Evolutionary conservation across 2,888 invertebrate species (phyloP).

Genomic region (Ormyrus labotus): DNA sequence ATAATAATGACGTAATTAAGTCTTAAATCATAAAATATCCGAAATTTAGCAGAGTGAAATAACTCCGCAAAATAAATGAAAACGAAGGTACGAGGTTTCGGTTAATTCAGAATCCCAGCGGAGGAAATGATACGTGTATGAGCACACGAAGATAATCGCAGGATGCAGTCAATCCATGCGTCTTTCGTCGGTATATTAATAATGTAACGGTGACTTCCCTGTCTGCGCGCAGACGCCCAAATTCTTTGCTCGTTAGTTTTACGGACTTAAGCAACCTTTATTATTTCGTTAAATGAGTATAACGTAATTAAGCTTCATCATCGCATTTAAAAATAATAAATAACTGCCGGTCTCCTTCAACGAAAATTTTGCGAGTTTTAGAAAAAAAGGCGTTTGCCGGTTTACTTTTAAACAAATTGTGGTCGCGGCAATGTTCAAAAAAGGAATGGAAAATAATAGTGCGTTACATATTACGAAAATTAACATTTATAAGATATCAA

Average conservation of each 20-base stretch:
- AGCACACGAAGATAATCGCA: conserved; percentile 43
- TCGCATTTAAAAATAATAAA: conserved; percentile 18
- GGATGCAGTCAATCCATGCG: conserved; percentile 49
- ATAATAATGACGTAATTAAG: neutral
- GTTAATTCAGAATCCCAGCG: conserved; percentile 9
- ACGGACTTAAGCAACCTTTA: conserved; percentile 39
- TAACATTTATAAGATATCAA: too few relatives aligned
- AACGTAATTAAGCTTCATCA: conserved; percentile 37
- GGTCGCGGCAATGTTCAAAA: too few relatives aligned
- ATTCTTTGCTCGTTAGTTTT: conserved; percentile 43
- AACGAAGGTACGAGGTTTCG: neutral
- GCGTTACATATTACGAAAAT: too few relatives aligned
- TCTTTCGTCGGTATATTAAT: conserved; percentile 49
- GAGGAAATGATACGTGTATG: conserved; percentile 32
- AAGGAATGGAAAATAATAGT: too few relatives aligned
- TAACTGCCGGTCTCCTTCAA: neutral
- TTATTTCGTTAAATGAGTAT: conserved; percentile 41
- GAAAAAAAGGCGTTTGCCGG: neutral
- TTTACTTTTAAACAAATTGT: too few relatives aligned
- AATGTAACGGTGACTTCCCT: conserved; percentile 51
- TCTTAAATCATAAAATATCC: too few relatives aligned
- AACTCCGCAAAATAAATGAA: conserved; percentile 1
- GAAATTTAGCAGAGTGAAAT: neutral
- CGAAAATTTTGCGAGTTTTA: conserved; percentile 8
- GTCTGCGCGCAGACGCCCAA: conserved; percentile 31